Evolutionary conservation across 2,113 vertebrate species (phyloP).

Genomic region (Phainopepla nitens): DNA sequence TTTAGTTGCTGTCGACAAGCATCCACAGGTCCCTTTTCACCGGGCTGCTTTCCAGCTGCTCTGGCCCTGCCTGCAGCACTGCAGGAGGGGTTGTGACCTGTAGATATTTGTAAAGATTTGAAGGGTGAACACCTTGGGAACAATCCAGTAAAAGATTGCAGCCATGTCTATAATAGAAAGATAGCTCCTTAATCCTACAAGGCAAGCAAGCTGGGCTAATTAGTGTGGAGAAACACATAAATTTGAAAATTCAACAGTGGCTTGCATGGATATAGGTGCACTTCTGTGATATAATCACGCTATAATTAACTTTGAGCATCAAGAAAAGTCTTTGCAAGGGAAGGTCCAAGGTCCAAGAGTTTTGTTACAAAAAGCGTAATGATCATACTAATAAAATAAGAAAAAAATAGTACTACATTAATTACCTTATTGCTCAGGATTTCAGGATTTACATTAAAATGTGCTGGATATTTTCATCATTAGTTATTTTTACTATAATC

Average conservation of each 20-base stretch:
- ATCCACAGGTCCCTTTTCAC: too few species aligned
- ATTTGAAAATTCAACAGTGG: background rate
- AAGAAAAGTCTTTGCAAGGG: background rate
- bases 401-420: background rate
- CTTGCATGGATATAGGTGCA: background rate
- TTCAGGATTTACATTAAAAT: background rate
- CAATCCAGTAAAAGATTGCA: background rate
- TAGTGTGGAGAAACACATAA: background rate
- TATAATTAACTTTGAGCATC: background rate
- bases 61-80: background rate
- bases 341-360: background rate
- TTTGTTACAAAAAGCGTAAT: background rate
- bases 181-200: background rate
- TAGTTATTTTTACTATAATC: background rate
- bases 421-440: background rate
- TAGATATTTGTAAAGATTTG: background rate
- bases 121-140: background rate
- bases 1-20: background rate
- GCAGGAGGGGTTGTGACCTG: too few species aligned
- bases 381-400: background rate
- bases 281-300: background rate
- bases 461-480: background rate
- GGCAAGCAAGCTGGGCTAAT: background rate
- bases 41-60: rapidly evolving
- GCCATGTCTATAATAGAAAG: background rate